phyloP scores from a whole-genome alignment of 2,888 invertebrate genomes.

The Scaptomyza tumidula region DNA sequence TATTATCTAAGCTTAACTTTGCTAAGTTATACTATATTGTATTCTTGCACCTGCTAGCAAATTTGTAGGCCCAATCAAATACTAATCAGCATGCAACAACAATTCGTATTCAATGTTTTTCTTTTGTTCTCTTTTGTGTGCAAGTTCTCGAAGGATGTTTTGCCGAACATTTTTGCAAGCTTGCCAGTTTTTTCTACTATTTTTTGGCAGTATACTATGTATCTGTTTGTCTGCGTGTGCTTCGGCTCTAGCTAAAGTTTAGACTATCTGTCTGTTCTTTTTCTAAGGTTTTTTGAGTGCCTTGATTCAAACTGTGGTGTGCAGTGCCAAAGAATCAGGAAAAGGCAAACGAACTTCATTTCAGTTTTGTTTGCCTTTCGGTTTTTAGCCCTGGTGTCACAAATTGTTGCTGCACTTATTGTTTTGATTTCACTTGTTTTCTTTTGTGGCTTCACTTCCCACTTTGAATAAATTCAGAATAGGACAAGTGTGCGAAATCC shows the following conservation, averaged over 20 bases:
- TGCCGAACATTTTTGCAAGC: slow-evolving; percentile 26
- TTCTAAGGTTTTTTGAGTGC: slow-evolving; percentile 10
- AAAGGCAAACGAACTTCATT: slow-evolving; percentile 47
- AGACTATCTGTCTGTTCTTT: slow-evolving; percentile 31
- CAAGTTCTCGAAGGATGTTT: slow-evolving; percentile 12
- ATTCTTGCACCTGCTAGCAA: not conserved
- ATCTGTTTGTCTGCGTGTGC: slow-evolving; percentile 25
- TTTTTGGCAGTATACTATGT: slow-evolving; percentile 18
- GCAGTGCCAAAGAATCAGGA: slow-evolving; percentile 44
- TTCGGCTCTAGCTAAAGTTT: slow-evolving; percentile 42
- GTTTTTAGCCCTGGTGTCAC: slow-evolving; percentile 32
- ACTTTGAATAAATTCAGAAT: slow-evolving; percentile 10
- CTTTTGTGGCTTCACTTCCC: slow-evolving; percentile 3
- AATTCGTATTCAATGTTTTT: not conserved
- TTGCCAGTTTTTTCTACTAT: slow-evolving; percentile 41
- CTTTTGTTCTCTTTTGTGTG: not conserved
- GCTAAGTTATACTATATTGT: not conserved
- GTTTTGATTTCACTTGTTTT: slow-evolving; percentile 43
- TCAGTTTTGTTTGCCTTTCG: slow-evolving; percentile 33
- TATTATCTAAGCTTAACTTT: slow-evolving; percentile 8
- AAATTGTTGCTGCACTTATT: slow-evolving; percentile 49
- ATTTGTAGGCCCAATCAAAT: slow-evolving; percentile 38
- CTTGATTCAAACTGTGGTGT: slow-evolving; percentile 28
- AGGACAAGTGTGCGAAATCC: slow-evolving; percentile 13
- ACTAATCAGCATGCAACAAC: slow-evolving; percentile 52